phyloP scores from a whole-genome alignment of 30 jellyfish, hydroid and myxozoan species.

The Mastigias papua region DNA sequence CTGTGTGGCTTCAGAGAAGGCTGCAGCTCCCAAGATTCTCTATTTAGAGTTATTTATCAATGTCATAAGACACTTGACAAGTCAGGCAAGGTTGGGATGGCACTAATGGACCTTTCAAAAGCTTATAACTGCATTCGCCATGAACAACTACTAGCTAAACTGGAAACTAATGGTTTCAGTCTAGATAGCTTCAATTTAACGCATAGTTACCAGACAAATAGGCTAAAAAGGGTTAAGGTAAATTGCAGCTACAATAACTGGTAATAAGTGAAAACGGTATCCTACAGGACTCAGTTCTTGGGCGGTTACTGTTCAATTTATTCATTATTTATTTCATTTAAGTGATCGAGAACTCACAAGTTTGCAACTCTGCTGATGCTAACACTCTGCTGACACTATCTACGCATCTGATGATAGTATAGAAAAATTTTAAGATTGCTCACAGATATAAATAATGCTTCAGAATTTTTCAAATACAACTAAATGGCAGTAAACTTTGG shows the following conservation, averaged over 20 bases:
- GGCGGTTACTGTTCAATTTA: conserved; percentile 10
- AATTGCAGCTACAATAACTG: conserved; percentile 3
- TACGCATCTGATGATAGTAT: conserved; percentile 20
- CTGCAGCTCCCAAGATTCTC: conserved; percentile 9
- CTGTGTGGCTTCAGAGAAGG: conserved; percentile 17
- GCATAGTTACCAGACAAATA: neutral
- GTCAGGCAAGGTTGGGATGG: neutral
- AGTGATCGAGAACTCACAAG: conserved; percentile 7
- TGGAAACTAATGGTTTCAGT: neutral
- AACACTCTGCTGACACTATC: neutral
- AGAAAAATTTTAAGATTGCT: conserved; percentile 2
- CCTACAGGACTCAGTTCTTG: conserved; percentile 23
- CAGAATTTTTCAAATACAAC: conserved; percentile 4
- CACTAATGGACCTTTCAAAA: neutral
- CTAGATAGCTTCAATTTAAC: neutral
- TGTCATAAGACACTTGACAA: conserved; percentile 1
- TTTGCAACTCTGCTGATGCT: conserved; percentile 22
- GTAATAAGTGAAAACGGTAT: conserved; percentile 13
- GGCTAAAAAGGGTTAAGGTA: conserved; percentile 11
- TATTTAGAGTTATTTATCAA: conserved; percentile 1
- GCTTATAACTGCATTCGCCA: conserved; percentile 7
- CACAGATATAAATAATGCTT: neutral
- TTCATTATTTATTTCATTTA: neutral
- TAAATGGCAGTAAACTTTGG: conserved; percentile 1
- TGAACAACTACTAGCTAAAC: neutral